Conservation (phyloP, 2,888 invertebrate genomes). For the Coleophora deauratella region DNA sequence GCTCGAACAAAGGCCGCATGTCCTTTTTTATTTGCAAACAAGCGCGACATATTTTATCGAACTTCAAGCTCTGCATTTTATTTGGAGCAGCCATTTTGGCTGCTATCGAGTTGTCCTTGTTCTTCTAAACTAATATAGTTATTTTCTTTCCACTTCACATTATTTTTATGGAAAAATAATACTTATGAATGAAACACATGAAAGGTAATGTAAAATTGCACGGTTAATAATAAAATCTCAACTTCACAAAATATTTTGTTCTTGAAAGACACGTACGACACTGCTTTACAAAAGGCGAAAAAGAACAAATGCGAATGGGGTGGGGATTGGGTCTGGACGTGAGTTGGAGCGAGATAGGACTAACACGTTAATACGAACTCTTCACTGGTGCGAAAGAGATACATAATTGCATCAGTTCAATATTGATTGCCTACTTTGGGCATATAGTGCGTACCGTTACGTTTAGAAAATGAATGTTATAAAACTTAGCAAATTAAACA, state of each 20-base stretch:
- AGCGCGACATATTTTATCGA: conserved; percentile 78
- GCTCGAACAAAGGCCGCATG: conserved; percentile 78
- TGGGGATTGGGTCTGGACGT: conserved; percentile 6
- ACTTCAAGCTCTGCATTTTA: conserved; percentile 47
- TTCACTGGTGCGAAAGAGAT: conserved; percentile 30
- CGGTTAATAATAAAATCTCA: too few species aligned
- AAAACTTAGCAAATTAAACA: too few species aligned
- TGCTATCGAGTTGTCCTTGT: conserved; percentile 46
- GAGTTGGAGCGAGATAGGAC: conserved; percentile 27
- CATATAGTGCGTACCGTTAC: too few species aligned
- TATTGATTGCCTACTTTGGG: conserved; percentile 19
- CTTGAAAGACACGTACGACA: too few species aligned
- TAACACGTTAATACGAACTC: conserved; percentile 11
- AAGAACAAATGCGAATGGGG: neutral
- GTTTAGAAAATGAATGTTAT: too few species aligned
- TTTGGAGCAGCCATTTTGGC: conserved; percentile 62
- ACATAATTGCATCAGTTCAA: conserved; percentile 35
- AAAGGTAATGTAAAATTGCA: too few species aligned
- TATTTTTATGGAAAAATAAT: neutral
- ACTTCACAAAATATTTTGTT: too few species aligned
- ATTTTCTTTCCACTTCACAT: neutral
- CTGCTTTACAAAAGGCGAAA: neutral
- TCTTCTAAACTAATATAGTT: conserved; percentile 34
- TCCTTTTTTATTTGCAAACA: conserved; percentile 78
- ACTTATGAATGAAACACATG: too few species aligned